Conservation (phyloP, 2,888 invertebrate species). For the Stenurella melanura region DNA sequence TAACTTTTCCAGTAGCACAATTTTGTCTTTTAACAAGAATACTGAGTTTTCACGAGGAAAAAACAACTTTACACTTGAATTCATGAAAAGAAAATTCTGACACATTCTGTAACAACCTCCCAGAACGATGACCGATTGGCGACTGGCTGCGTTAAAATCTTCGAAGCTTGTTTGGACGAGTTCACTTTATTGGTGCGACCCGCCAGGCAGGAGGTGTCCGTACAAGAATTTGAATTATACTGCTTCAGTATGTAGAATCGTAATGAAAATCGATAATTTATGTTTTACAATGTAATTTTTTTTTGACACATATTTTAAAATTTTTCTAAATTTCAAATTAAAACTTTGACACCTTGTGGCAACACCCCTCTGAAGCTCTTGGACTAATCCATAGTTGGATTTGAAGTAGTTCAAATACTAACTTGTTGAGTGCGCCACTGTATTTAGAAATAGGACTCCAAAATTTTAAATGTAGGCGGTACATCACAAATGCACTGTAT, state of each 20-base stretch:
- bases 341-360: constrained; percentile 50
- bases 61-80: constrained; percentile 69
- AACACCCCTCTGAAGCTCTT: constrained; percentile 52
- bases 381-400: constrained; percentile 52
- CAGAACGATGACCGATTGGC: constrained; percentile 72
- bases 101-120: constrained; percentile 73
- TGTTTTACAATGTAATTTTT: not conserved
- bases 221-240: constrained; percentile 22
- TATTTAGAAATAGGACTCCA: not conserved
- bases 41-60: constrained; percentile 67
- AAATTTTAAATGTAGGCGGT: constrained; percentile 50
- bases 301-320: constrained; percentile 12
- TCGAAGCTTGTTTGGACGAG: constrained; percentile 74
- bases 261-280: not conserved
- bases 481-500: not conserved
- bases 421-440: constrained; percentile 53
- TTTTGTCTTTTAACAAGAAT: constrained; percentile 63
- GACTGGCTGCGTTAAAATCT: constrained; percentile 72
- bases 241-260: not conserved
- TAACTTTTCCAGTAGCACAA: constrained; percentile 65
- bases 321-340: constrained; percentile 44
- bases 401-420: constrained; percentile 48
- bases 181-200: constrained; percentile 64
- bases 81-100: constrained; percentile 72
- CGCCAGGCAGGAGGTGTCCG: constrained; percentile 47